These are phyloP conservation scores for Menidia menidia DNA, from an alignment of 2,797 vertebrate species.

Conservation along the genomic window DNA sequence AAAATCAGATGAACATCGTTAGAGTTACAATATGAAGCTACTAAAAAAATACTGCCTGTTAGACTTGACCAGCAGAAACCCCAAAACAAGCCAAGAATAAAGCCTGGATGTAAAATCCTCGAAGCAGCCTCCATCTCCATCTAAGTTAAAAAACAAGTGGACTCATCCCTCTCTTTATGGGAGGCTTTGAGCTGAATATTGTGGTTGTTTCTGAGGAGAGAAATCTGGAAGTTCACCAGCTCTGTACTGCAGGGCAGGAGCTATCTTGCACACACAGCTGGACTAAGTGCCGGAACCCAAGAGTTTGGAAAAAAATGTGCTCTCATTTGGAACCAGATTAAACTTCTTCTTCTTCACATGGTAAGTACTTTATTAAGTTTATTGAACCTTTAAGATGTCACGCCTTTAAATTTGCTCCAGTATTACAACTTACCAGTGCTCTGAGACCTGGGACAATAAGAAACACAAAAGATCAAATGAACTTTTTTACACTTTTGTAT, in stretches of 20 bases:
- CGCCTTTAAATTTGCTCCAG: constrained; percentile 4
- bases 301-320: neutral
- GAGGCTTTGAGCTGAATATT: neutral
- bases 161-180: neutral
- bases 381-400: neutral
- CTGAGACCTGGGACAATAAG: constrained; percentile 19
- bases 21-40: neutral
- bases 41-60: neutral
- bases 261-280: neutral
- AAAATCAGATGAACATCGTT: constrained; percentile 31
- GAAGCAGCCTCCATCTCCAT: neutral
- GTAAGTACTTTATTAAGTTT: neutral
- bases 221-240: neutral
- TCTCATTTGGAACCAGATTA: neutral
- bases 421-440: neutral
- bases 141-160: neutral
- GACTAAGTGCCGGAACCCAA: neutral
- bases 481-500: neutral
- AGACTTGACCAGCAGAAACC: neutral
- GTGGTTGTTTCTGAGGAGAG: neutral
- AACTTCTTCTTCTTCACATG: neutral
- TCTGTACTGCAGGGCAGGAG: neutral
- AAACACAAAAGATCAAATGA: neutral
- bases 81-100: neutral
- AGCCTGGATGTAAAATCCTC: neutral